Evolutionary conservation across 2,888 invertebrate species (phyloP).

Genomic region (Germaria angustata): DNA sequence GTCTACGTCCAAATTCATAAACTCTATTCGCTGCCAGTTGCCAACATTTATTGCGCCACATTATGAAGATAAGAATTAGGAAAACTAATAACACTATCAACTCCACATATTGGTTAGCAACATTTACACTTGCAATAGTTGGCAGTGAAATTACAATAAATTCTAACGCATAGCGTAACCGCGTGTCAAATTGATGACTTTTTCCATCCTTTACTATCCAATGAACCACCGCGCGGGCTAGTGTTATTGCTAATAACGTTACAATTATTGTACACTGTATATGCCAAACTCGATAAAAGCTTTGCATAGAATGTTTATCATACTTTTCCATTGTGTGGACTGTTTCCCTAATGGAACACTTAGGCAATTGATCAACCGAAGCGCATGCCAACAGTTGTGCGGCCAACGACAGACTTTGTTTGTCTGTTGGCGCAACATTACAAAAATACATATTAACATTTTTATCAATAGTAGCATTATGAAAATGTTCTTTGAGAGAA

Average conservation of each 20-base stretch:
- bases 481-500: constrained; percentile 41
- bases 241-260: constrained; percentile 66
- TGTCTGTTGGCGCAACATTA: constrained; percentile 36
- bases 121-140: constrained; percentile 82
- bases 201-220: neutral
- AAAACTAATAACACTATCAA: constrained; percentile 53
- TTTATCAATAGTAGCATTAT: constrained; percentile 33
- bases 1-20: constrained; percentile 71
- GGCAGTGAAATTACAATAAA: constrained; percentile 82
- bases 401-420: constrained; percentile 57
- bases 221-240: constrained; percentile 64
- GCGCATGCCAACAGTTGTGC: constrained; percentile 58
- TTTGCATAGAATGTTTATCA: constrained; percentile 68
- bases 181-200: constrained; percentile 13
- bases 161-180: constrained; percentile 80
- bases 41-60: constrained; percentile 55
- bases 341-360: constrained; percentile 5
- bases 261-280: constrained; percentile 70
- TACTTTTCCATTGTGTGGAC: constrained; percentile 42
- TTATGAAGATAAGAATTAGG: constrained; percentile 15
- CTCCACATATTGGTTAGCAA: constrained; percentile 80
- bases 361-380: constrained; percentile 23
- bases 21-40: constrained; percentile 64
- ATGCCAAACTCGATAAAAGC: constrained; percentile 67
- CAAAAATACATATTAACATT: constrained; percentile 41